phyloP scores from a whole-genome alignment of 1,140 invertebrate species.

The Muscidifurax raptorellus region DNA sequence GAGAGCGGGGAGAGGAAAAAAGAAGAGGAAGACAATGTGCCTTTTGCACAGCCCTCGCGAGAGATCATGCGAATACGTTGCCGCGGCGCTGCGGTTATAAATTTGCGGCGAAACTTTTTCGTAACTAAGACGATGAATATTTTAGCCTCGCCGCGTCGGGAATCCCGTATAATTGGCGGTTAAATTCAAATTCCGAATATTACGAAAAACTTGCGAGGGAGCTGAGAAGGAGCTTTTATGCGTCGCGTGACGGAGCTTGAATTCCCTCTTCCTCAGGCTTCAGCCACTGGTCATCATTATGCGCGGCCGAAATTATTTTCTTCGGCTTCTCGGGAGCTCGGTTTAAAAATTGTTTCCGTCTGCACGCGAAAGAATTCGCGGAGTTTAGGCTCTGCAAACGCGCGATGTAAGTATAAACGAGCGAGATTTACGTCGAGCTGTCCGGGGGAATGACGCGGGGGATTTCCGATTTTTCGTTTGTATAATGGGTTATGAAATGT shows the following conservation, averaged over 20 bases:
- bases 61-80: conserved; percentile 55
- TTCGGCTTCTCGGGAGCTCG: not conserved
- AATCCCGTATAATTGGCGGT: conserved; percentile 69
- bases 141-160: conserved; percentile 60
- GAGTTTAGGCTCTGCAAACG: not conserved
- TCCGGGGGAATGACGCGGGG: not conserved
- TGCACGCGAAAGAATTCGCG: conserved; percentile 33
- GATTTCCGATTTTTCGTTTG: too few relatives aligned
- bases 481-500: too few relatives aligned
- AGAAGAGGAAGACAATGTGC: conserved; percentile 19
- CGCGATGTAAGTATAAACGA: not conserved
- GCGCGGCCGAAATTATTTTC: conserved; percentile 41
- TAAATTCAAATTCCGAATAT: conserved; percentile 72
- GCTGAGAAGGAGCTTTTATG: not conserved
- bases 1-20: not conserved
- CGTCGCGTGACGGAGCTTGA: conserved; percentile 39
- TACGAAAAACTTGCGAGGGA: conserved; percentile 65
- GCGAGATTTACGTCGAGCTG: not conserved
- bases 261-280: not conserved
- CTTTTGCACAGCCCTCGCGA: not conserved
- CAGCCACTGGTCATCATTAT: conserved; percentile 38
- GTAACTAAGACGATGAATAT: conserved; percentile 71
- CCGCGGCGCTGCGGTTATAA: conserved; percentile 62
- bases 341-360: conserved; percentile 34
- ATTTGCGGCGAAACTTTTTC: conserved; percentile 69